phyloP scores from a whole-genome alignment of 2,888 invertebrate species.

The Chironomus riparius region DNA sequence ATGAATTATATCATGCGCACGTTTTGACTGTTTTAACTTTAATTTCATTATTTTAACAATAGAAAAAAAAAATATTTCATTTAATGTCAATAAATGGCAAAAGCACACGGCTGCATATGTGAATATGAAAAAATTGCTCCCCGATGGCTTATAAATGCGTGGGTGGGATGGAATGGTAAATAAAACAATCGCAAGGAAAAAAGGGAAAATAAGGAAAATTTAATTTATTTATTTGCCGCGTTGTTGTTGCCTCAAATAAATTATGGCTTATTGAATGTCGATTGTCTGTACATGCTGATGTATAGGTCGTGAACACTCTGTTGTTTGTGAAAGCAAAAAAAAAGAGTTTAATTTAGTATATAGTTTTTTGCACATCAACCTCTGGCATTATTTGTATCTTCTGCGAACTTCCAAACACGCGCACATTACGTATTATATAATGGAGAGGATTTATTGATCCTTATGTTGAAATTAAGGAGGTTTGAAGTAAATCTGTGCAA shows the following conservation, averaged over 20 bases:
- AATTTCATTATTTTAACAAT: too few species aligned
- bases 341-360: not conserved
- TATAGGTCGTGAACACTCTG: not conserved
- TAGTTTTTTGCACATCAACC: not conserved
- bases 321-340: not conserved
- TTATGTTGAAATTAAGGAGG: too few species aligned
- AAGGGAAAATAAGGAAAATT: not conserved
- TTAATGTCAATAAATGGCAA: not conserved
- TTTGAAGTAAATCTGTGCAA: too few species aligned
- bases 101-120: not conserved
- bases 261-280: constrained; percentile 7
- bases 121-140: not conserved
- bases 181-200: not conserved
- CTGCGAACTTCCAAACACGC: too few species aligned
- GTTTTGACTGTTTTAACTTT: too few species aligned
- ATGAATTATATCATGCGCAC: too few species aligned
- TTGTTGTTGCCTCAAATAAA: constrained; percentile 1
- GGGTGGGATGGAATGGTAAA: not conserved
- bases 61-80: not conserved
- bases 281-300: not conserved
- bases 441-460: too few species aligned
- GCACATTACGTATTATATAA: too few species aligned
- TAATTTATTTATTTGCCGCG: constrained; percentile 9
- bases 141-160: not conserved
- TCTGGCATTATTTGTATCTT: too few species aligned